These are phyloP conservation scores for Phaenicophaeus curvirostris DNA, from an alignment of 2,797 vertebrate genomes.

Conservation along the genomic window DNA sequence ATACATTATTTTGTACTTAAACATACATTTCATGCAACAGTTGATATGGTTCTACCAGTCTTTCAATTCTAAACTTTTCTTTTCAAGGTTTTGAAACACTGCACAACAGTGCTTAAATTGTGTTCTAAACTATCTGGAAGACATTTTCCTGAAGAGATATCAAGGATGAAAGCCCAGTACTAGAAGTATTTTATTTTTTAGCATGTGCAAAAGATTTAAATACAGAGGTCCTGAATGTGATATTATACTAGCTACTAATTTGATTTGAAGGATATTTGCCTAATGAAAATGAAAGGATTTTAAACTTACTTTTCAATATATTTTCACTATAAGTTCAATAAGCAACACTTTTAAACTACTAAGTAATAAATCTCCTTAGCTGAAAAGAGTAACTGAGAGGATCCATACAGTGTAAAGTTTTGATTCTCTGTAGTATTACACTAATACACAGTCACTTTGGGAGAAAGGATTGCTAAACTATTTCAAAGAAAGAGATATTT, in stretches of 20 bases:
- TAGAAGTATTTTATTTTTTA: background rate
- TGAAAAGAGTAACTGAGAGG: background rate
- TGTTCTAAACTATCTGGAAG: background rate
- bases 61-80: background rate
- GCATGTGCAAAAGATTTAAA: background rate
- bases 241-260: background rate
- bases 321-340: background rate
- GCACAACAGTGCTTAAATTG: background rate
- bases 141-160: background rate
- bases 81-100: background rate
- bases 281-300: conserved; percentile 1
- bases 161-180: background rate
- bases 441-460: background rate
- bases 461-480: background rate
- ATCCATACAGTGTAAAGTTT: background rate
- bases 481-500: background rate
- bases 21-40: background rate
- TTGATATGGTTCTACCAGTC: background rate
- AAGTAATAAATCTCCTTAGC: background rate
- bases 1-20: background rate
- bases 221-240: background rate
- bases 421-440: background rate
- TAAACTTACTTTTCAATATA: conserved; percentile 15
- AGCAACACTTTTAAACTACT: background rate
- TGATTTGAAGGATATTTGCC: background rate